Percentiles rank a stretch among this genome's conserved stretches.
phyloP scores from a whole-genome alignment of 2,797 vertebrate species.

The Pyrrhura leucotis region DNA sequence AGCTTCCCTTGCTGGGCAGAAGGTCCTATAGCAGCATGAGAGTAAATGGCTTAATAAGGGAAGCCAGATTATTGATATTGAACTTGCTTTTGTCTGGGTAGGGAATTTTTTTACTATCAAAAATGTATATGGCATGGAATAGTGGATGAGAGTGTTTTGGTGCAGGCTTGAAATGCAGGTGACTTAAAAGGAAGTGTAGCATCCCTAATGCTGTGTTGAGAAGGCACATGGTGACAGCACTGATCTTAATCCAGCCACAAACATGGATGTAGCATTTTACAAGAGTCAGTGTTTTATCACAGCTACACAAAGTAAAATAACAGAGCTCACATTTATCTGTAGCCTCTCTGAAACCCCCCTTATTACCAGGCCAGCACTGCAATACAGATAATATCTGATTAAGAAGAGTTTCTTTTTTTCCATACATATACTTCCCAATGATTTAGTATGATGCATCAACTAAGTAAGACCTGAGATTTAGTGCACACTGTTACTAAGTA shows the following conservation, averaged over 20 bases:
- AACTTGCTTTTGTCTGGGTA: neutral
- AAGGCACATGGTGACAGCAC: neutral
- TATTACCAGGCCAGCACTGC: neutral
- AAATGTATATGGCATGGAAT: neutral
- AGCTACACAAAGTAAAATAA: neutral
- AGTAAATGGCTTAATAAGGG: conserved; percentile 8
- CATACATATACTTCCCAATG: neutral
- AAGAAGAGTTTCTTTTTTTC: neutral
- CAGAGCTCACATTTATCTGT: neutral
- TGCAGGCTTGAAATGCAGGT: neutral
- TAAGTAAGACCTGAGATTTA: neutral
- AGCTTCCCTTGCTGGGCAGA: neutral
- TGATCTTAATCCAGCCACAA: neutral
- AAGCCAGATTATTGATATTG: neutral
- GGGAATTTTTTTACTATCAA: neutral
- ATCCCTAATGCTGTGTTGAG: neutral
- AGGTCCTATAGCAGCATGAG: neutral
- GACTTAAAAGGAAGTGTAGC: neutral
- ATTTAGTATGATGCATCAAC: neutral
- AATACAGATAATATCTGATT: neutral
- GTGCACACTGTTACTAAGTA: neutral
- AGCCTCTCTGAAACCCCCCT: neutral
- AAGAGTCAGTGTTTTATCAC: neutral
- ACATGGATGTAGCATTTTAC: neutral
- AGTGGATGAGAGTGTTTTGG: neutral